A percentile compares a stretch with the other conserved stretches of the same genome.
Conservation (phyloP, 2,888 invertebrate genomes). For the Silvanus unidentatus region DNA sequence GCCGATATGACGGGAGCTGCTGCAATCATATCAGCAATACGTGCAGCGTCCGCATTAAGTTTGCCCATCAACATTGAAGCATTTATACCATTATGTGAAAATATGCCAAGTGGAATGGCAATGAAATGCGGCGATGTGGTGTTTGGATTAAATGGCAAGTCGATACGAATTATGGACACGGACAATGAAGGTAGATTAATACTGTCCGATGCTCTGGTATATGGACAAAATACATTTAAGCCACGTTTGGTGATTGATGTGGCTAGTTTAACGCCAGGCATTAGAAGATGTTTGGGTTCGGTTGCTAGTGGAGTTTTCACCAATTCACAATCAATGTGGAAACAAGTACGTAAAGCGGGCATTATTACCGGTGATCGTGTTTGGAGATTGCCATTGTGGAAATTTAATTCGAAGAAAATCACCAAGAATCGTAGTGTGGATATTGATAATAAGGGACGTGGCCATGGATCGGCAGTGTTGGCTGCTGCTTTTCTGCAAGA, state of each 20-base stretch:
- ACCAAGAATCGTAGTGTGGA: constrained; percentile 41
- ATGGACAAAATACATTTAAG: constrained; percentile 47
- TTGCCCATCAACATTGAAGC: constrained; percentile 52
- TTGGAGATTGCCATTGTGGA: constrained; percentile 58
- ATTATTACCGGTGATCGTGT: constrained; percentile 55
- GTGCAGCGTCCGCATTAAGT: constrained; percentile 50
- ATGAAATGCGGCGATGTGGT: constrained; percentile 51
- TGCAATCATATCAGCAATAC: constrained; percentile 50
- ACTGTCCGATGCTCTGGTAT: constrained; percentile 41
- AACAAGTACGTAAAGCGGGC: constrained; percentile 50
- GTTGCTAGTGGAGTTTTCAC: constrained; percentile 53
- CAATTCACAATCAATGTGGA: constrained; percentile 51
- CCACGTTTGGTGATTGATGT: constrained; percentile 63
- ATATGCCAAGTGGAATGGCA: constrained; percentile 56
- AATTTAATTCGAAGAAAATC: constrained; percentile 49
- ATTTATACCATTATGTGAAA: constrained; percentile 46
- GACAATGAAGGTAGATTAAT: constrained; percentile 50
- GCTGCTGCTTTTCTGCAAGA: constrained; percentile 48
- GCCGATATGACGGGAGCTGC: constrained; percentile 63
- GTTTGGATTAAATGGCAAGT: constrained; percentile 53
- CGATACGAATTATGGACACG: constrained; percentile 57
- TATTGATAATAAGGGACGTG: constrained; percentile 43
- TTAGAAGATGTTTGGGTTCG: constrained; percentile 50
- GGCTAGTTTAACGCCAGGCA: constrained; percentile 61
- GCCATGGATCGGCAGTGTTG: constrained; percentile 39